Evolutionary conservation across 2,113 vertebrate species (phyloP).

Genomic region (Petaurus breviceps): DNA sequence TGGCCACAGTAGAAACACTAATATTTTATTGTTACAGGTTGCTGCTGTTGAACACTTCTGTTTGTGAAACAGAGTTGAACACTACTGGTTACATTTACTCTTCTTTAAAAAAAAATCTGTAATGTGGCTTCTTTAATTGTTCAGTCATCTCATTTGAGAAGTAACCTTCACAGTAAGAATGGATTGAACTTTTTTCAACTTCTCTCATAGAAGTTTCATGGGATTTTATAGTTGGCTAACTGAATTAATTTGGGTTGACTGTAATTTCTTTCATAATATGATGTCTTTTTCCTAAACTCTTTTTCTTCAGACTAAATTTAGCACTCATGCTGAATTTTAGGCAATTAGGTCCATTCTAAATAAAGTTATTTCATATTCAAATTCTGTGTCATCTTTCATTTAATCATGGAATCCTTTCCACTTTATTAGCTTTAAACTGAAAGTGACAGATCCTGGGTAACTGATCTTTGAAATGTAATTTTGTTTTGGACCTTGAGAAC

Average conservation of each 20-base stretch:
- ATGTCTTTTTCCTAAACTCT: not conserved
- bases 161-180: too few relatives aligned
- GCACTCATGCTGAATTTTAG: not conserved
- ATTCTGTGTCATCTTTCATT: not conserved
- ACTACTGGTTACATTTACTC: not conserved
- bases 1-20: not conserved
- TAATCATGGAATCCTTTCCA: not conserved
- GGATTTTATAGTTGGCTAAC: constrained; percentile 13
- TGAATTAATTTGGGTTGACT: not conserved
- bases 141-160: not conserved
- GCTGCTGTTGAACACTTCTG: not conserved
- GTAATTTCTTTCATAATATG: not conserved
- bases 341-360: not conserved
- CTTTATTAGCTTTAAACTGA: not conserved
- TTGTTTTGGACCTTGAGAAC: not conserved
- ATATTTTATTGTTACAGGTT: not conserved
- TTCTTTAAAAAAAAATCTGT: not conserved
- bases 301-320: not conserved
- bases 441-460: not conserved
- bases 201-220: not conserved
- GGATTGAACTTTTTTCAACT: not conserved
- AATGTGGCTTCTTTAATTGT: not conserved
- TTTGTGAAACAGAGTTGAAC: not conserved
- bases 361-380: not conserved
- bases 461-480: rapidly evolving